These are phyloP conservation scores for Osmerus eperlanus DNA, from an alignment of 2,113 vertebrate genomes.

Conservation along the genomic window DNA sequence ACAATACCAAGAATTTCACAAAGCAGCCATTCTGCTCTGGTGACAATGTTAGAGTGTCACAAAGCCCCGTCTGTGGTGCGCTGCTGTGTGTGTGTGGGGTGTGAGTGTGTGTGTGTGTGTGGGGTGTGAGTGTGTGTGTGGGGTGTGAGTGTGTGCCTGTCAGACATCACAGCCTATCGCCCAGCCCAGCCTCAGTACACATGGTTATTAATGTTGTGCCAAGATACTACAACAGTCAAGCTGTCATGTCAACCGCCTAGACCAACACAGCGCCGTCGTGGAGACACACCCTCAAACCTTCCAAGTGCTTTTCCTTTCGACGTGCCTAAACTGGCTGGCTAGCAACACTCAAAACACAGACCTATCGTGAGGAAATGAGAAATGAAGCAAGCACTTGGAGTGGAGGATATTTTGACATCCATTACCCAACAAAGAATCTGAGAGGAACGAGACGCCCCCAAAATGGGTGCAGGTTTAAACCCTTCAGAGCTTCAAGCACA, in stretches of 20 bases:
- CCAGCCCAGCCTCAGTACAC: too few relatives aligned
- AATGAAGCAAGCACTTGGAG: slow-evolving; percentile 2
- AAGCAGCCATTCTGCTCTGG: slow-evolving; percentile 20
- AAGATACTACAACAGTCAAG: too few relatives aligned
- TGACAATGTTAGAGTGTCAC: slow-evolving; percentile 22
- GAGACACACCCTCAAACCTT: slow-evolving; percentile 28
- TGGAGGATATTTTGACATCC: not conserved
- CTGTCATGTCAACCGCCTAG: not conserved
- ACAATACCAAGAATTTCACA: slow-evolving; percentile 26
- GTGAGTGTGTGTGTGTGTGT: not conserved
- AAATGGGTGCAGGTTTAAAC: not conserved
- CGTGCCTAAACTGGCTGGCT: slow-evolving; percentile 27
- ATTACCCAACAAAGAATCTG: not conserved
- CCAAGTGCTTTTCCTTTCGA: slow-evolving; percentile 33
- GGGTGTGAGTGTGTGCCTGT: not conserved
- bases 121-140: not conserved
- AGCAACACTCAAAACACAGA: slow-evolving; percentile 7
- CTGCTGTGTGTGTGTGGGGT: slow-evolving; percentile 2
- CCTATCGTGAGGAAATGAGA: too few relatives aligned
- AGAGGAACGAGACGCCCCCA: not conserved
- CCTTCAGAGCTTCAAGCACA: not conserved
- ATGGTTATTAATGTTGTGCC: too few relatives aligned
- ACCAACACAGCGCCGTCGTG: not conserved
- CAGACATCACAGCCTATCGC: not conserved
- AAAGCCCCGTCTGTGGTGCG: slow-evolving; percentile 22